Percentiles rank a stretch among this genome's conserved stretches.
Conservation (phyloP, 2,113 vertebrate species). For the Chascanopsetta lugubris region DNA sequence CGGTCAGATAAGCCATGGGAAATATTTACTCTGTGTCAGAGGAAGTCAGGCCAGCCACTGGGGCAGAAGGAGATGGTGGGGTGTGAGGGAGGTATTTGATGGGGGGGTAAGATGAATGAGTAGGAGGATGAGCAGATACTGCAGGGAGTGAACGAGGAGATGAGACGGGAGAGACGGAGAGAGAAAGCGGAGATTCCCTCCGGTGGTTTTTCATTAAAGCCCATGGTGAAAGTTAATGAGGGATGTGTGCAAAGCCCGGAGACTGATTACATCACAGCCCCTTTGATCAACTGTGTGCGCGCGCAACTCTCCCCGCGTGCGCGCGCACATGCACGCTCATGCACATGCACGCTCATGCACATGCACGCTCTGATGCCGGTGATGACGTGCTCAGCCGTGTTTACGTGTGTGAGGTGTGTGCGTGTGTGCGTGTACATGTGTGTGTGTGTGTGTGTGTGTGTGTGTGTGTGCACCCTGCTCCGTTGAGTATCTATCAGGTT, state of each 20-base stretch:
- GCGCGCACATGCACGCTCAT: background rate
- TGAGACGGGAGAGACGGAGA: conserved; percentile 38
- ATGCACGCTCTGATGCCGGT: background rate
- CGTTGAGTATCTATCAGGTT: conserved; percentile 58
- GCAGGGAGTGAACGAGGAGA: conserved; percentile 58
- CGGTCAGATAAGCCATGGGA: conserved; percentile 78
- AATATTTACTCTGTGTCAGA: conserved; percentile 72
- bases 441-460: background rate
- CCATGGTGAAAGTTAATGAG: conserved; percentile 75
- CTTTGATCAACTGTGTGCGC: conserved; percentile 72
- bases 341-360: background rate
- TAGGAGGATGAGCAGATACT: conserved; percentile 57
- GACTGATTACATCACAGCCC: conserved; percentile 68
- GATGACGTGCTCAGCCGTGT: conserved; percentile 19
- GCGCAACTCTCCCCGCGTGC: background rate
- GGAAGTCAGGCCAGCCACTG: conserved; percentile 67
- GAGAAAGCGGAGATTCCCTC: conserved; percentile 69
- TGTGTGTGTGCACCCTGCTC: conserved; percentile 21
- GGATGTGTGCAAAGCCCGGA: conserved; percentile 65
- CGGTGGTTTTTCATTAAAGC: conserved; percentile 78
- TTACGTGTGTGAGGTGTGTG: conserved; percentile 38
- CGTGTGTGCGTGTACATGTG: background rate
- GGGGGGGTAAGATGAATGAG: conserved; percentile 56
- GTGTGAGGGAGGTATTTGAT: background rate
- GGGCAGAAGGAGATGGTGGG: conserved; percentile 24